Evolutionary conservation across 1,140 invertebrate genomes (phyloP), one percentile per base, ranked within the genome.

Genomic region (Dolichoris vasculosae): DNA sequence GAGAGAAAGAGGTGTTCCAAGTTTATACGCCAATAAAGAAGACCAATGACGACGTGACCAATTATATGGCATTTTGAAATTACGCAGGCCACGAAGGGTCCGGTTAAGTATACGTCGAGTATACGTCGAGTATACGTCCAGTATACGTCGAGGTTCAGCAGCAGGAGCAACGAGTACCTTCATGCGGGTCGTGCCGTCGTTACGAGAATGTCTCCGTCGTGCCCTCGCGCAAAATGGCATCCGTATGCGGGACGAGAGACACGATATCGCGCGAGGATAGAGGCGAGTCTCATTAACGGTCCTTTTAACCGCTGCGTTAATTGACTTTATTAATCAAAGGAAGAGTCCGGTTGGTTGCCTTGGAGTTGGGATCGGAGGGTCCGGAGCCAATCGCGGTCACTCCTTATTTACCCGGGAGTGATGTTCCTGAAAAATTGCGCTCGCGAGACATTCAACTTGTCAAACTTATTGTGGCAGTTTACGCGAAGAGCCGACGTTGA

Each of bases 11-110:
- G 55, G 55, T 79, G 51, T 63, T 15, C 32, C 55, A 55, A 40
- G 77, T 79, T 79, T 79, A 79, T 79, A 79, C 55, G 35, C 76
- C 76, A 79, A 79, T 79, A 79, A 79, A 79, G 76, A 79, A 63
- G 23, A 79, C 32, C 76, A 79, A 79, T 79, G 76, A 79, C 51
- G 76, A 79, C 76, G 76, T 79, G 76, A 79, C 76, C 76, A 79
- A 79, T 79, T 79, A 79, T 63, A 79, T 38, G 76, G 35, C 55
- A 79, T 79, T 79, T 79, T 63, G 32, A 79, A 79, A 79, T 79
- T 79, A 79, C 76, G 76, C 76, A 79, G 76, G 76, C 76, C 76
- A 79, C 51, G 51, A 63, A 15, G 51, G 43, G 71, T 17, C 26
- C 11, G 17, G 9, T 76, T 32, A 51, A 43, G 30, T 73, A 3